Conservation (phyloP, 1,140 invertebrate genomes). For the Vanessa atalanta region DNA sequence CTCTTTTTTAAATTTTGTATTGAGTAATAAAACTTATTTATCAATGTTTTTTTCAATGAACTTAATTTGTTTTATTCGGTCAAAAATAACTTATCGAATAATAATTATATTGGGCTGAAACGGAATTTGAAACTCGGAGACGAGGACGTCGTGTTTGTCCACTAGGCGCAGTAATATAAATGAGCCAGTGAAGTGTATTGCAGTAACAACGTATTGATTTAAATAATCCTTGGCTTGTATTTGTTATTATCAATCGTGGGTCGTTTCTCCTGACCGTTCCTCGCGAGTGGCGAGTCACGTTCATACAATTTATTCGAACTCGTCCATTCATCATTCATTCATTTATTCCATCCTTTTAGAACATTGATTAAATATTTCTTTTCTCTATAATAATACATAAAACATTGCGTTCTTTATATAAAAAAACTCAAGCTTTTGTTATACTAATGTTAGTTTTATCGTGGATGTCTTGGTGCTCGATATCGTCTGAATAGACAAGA, state of each 20-base stretch:
- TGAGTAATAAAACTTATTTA: too few relatives aligned
- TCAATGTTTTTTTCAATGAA: too few relatives aligned
- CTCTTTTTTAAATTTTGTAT: too few relatives aligned
- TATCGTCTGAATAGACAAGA: neutral
- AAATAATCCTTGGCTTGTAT: neutral
- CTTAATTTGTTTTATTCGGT: too few relatives aligned
- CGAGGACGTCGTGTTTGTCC: too few relatives aligned
- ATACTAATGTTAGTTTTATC: too few relatives aligned
- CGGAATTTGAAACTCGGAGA: too few relatives aligned
- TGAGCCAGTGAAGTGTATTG: too few relatives aligned
- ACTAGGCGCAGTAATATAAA: too few relatives aligned
- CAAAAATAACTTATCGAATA: too few relatives aligned
- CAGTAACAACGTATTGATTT: neutral
- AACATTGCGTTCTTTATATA: neutral
- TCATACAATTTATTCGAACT: neutral
- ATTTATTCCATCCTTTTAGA: neutral
- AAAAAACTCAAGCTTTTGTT: too few relatives aligned
- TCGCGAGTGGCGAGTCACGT: neutral
- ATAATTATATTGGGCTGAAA: too few relatives aligned
- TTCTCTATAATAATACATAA: neutral
- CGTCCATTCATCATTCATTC: slow-evolving; percentile 3
- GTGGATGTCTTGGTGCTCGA: neutral
- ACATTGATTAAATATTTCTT: slow-evolving; percentile 7
- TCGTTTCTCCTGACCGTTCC: neutral
- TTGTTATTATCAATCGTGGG: neutral